A percentile compares a stretch with the other conserved stretches of the same genome.
These are phyloP conservation scores for Rostratula benghalensis DNA, from an alignment of 2,113 vertebrate species.

Conservation along the genomic window DNA sequence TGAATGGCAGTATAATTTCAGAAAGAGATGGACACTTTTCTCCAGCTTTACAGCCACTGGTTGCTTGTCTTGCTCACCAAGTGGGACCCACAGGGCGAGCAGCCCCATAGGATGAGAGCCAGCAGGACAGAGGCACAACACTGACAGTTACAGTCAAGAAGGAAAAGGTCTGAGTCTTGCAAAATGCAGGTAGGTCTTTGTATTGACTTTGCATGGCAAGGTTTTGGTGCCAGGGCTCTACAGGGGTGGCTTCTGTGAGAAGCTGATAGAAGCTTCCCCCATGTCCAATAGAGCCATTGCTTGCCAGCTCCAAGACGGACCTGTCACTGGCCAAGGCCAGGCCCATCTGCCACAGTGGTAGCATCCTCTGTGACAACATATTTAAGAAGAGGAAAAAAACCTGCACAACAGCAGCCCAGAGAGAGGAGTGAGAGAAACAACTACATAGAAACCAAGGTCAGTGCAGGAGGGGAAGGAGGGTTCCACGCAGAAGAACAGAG, in stretches of 20 bases:
- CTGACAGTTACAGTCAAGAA: neutral
- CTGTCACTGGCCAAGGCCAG: neutral
- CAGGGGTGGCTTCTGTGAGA: neutral
- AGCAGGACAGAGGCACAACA: neutral
- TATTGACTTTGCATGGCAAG: neutral
- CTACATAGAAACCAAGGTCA: neutral
- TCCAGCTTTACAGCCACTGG: neutral
- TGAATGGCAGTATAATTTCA: neutral
- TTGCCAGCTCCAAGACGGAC: neutral
- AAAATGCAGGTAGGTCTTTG: neutral
- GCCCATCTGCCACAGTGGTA: neutral
- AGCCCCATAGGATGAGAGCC: neutral
- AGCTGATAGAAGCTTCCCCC: neutral
- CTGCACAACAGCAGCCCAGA: neutral
- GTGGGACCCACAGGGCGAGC: fast-evolving
- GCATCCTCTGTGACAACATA: neutral
- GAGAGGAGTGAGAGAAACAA: neutral
- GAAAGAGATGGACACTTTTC: neutral
- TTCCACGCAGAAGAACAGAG: neutral
- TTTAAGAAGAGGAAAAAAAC: neutral
- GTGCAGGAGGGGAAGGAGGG: neutral
- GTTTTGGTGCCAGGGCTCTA: neutral
- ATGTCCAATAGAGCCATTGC: neutral
- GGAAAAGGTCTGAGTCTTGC: neutral
- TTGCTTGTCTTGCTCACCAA: neutral